Conservation (phyloP, 2,797 vertebrate genomes). For the Picus viridis region DNA sequence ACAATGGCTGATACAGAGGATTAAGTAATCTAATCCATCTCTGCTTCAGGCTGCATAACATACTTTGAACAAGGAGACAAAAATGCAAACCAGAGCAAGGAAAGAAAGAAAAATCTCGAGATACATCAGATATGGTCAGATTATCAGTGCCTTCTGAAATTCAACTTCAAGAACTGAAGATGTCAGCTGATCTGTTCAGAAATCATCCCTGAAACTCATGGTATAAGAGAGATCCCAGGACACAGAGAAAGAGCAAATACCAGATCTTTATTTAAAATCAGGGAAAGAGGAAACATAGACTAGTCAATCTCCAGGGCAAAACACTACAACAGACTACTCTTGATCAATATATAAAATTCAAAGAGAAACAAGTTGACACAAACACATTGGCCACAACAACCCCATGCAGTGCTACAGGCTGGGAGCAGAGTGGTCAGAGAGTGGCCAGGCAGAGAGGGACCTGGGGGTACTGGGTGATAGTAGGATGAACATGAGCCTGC, state of each 20-base stretch:
- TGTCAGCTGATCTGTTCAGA: neutral
- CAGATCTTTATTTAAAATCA: neutral
- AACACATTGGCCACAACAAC: neutral
- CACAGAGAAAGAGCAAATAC: neutral
- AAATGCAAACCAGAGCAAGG: neutral
- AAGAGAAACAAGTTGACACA: neutral
- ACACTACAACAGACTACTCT: neutral
- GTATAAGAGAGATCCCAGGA: neutral
- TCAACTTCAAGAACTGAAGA: neutral
- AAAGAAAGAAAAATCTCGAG: neutral
- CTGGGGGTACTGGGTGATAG: no score
- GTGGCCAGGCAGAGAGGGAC: no score
- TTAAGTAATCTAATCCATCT: conserved; percentile 2
- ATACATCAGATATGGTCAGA: neutral
- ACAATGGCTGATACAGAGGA: neutral
- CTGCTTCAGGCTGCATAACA: conserved; percentile 17
- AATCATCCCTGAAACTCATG: neutral
- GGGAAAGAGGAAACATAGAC: neutral
- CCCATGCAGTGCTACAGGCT: no score
- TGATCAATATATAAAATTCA: neutral
- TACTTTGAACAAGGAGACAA: neutral
- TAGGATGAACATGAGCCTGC: no score
- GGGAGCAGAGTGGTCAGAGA: no score
- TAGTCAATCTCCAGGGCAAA: neutral
- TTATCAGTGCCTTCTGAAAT: conserved; percentile 14